These are phyloP conservation scores for Regulus satrapa DNA, from an alignment of 2,113 vertebrate species.

Conservation along the genomic window DNA sequence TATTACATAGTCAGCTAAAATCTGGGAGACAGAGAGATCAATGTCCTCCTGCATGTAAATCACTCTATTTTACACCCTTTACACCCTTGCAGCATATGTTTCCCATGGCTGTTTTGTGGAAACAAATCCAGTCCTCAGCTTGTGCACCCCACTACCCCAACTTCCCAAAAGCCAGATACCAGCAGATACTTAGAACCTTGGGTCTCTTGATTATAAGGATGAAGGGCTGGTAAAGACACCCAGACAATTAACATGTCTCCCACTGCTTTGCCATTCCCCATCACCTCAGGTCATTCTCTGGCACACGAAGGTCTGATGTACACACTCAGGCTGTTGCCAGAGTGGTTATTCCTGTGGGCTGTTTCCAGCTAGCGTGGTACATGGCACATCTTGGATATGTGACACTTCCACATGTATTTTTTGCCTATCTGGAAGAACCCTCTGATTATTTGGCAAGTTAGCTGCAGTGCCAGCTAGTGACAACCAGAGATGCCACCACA, in stretches of 20 bases:
- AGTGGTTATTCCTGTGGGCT: not conserved
- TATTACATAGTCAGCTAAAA: not conserved
- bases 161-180: not conserved
- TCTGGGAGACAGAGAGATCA: not conserved
- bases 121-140: not conserved
- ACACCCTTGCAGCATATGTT: not conserved
- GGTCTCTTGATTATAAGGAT: not conserved
- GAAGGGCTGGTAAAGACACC: not conserved
- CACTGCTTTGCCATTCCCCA: not conserved
- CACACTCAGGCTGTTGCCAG: not conserved
- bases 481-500: not conserved
- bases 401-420: not conserved
- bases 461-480: not conserved
- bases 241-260: not conserved
- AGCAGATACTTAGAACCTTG: not conserved
- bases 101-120: not conserved
- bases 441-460: not conserved
- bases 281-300: not conserved
- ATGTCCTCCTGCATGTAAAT: not conserved
- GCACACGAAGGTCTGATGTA: not conserved
- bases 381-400: not conserved
- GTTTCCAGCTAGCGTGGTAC: not conserved
- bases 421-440: not conserved
- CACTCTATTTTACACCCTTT: not conserved
- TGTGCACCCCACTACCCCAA: not conserved